These are phyloP conservation scores for Linnaemya tessellans DNA, from an alignment of 2,888 invertebrate genomes.

Conservation along the genomic window DNA sequence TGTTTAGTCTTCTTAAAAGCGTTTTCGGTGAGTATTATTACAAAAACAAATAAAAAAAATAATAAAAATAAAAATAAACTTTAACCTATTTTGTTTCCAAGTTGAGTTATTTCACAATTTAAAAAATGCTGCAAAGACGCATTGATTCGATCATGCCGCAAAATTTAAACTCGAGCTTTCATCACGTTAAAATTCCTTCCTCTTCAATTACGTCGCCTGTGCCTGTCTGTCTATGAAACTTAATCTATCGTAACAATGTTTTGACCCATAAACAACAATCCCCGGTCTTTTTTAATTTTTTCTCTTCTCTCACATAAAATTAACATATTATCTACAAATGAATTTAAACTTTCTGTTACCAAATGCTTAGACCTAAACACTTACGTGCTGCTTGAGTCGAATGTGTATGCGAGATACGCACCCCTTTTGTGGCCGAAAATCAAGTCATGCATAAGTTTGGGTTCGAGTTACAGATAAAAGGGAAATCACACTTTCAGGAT, in stretches of 20 bases:
- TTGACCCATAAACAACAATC: constrained; percentile 28
- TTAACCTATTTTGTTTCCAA: not conserved
- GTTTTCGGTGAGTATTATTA: constrained; percentile 90
- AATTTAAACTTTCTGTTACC: constrained; percentile 47
- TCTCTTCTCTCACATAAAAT: constrained; percentile 10
- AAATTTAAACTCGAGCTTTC: not conserved
- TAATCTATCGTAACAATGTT: constrained; percentile 31
- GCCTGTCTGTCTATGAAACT: constrained; percentile 3
- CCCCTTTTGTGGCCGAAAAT: constrained; percentile 39
- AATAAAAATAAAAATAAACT: not conserved
- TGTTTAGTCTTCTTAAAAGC: constrained; percentile 96
- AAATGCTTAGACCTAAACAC: constrained; percentile 30
- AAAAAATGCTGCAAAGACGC: not conserved
- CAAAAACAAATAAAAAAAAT: not conserved
- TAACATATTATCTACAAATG: constrained; percentile 61
- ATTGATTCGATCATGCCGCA: too few species aligned
- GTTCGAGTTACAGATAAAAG: constrained; percentile 52
- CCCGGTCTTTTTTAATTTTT: not conserved
- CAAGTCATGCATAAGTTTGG: constrained; percentile 72
- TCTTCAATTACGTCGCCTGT: not conserved
- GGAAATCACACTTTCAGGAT: constrained; percentile 46
- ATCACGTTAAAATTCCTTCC: not conserved
- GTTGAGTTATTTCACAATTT: too few species aligned
- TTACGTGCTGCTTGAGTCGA: not conserved
- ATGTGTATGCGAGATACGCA: not conserved